Conservation (phyloP, 2,888 invertebrate genomes). For the Bellardia bayeri region DNA sequence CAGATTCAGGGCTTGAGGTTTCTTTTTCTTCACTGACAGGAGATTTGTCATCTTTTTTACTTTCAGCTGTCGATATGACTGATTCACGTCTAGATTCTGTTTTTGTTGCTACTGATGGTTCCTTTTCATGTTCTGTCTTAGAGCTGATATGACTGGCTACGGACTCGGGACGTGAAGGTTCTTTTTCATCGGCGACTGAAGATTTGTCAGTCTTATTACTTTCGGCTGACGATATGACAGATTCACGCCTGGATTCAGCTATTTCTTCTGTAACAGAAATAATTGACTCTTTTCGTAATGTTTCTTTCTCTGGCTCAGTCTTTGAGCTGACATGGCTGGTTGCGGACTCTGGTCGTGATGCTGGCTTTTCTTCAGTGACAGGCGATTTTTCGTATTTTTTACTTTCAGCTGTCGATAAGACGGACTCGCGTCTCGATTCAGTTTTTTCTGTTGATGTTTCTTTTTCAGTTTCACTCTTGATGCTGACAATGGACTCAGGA, state of each 20-base stretch:
- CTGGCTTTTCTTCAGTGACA: conserved; percentile 73
- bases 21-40: conserved; percentile 36
- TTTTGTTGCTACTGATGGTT: conserved; percentile 53
- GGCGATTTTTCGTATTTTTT: conserved; percentile 59
- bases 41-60: too few relatives aligned
- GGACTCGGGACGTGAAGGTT: conserved; percentile 61
- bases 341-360: conserved; percentile 78
- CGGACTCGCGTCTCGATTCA: conserved; percentile 56
- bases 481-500: conserved; percentile 65
- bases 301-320: background rate
- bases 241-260: conserved; percentile 50
- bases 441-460: conserved; percentile 59
- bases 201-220: conserved; percentile 59
- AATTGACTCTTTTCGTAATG: conserved; percentile 55
- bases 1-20: conserved; percentile 68
- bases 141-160: conserved; percentile 49
- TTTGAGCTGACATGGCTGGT: conserved; percentile 18
- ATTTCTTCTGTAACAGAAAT: conserved; percentile 45
- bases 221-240: conserved; percentile 65
- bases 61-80: background rate
- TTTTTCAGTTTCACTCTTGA: conserved; percentile 40
- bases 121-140: conserved; percentile 62
- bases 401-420: conserved; percentile 64
- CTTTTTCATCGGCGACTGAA: conserved; percentile 42
- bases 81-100: conserved; percentile 77